phyloP scores from a whole-genome alignment of 2,888 invertebrate species.

The Endotricha flammealis region DNA sequence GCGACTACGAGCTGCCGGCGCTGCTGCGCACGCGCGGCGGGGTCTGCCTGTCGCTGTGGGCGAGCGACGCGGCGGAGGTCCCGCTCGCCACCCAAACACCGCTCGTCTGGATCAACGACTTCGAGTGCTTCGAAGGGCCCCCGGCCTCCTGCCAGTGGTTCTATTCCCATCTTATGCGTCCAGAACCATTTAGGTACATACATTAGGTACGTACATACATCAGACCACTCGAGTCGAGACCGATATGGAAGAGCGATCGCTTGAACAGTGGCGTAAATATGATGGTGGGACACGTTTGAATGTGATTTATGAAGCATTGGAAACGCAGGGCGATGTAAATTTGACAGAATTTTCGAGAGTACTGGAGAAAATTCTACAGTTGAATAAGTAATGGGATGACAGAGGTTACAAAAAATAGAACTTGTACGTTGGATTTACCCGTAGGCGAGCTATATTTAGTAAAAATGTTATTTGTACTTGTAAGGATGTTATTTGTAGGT shows the following conservation, averaged over 20 bases:
- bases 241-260: background rate
- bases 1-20: conserved; percentile 42
- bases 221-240: background rate
- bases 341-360: too few relatives aligned
- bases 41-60: conserved; percentile 44
- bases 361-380: too few relatives aligned
- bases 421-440: too few relatives aligned
- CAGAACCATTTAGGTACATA: background rate
- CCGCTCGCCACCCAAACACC: conserved; percentile 20
- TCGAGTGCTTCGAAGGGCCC: conserved; percentile 37
- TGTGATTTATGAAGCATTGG: background rate
- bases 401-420: too few relatives aligned
- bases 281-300: background rate
- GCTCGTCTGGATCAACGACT: conserved; percentile 46
- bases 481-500: too few relatives aligned
- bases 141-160: conserved; percentile 13
- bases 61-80: conserved; percentile 38
- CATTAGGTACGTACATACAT: background rate
- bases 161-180: background rate
- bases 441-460: too few relatives aligned
- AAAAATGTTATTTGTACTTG: too few relatives aligned
- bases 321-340: background rate
- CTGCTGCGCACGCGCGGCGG: conserved; percentile 24
- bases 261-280: background rate
- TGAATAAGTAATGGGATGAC: too few relatives aligned